Evolutionary conservation across 1,140 invertebrate genomes (phyloP).

Genomic region (Drosophila erecta): DNA sequence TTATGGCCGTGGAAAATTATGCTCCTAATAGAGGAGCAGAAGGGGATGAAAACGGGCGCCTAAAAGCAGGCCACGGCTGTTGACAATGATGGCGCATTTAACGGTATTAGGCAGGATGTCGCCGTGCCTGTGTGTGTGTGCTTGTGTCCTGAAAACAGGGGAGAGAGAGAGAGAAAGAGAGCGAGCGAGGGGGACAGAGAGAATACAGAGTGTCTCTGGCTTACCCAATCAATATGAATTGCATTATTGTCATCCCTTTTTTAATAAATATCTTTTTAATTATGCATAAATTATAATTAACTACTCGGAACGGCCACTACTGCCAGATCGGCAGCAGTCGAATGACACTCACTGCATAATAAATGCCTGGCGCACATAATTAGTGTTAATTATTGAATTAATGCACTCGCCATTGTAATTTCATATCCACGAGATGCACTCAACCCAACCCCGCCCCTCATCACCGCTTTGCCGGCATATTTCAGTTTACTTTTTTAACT

Average conservation of each 20-base stretch:
- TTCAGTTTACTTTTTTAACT: slow-evolving; percentile 26
- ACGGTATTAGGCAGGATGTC: slow-evolving; percentile 50
- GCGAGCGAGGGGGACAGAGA: not conserved
- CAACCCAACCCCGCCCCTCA: slow-evolving; percentile 4
- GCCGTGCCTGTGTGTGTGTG: slow-evolving; percentile 4
- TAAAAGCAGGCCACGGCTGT: slow-evolving; percentile 45
- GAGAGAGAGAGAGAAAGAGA: not conserved
- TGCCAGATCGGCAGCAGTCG: slow-evolving; percentile 16
- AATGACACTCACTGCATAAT: slow-evolving; percentile 44
- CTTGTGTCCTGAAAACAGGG: slow-evolving; percentile 1
- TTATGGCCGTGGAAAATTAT: slow-evolving; percentile 66
- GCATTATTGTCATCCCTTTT: slow-evolving; percentile 40
- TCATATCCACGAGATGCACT: slow-evolving; percentile 36
- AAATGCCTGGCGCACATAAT: slow-evolving; percentile 67
- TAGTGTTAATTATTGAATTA: slow-evolving; percentile 79
- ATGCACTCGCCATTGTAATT: slow-evolving; percentile 72
- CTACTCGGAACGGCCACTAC: slow-evolving; percentile 33
- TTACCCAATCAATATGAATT: slow-evolving; percentile 44
- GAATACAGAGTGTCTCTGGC: not conserved
- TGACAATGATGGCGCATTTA: slow-evolving; percentile 53
- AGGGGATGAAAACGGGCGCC: slow-evolving; percentile 1
- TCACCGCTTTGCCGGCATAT: slow-evolving; percentile 10
- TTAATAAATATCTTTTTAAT: slow-evolving; percentile 68
- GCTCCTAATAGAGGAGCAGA: slow-evolving; percentile 42
- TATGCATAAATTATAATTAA: slow-evolving; percentile 67